Evolutionary conservation across 2,113 vertebrate species (phyloP).

Genomic region (Apteryx owenii): DNA sequence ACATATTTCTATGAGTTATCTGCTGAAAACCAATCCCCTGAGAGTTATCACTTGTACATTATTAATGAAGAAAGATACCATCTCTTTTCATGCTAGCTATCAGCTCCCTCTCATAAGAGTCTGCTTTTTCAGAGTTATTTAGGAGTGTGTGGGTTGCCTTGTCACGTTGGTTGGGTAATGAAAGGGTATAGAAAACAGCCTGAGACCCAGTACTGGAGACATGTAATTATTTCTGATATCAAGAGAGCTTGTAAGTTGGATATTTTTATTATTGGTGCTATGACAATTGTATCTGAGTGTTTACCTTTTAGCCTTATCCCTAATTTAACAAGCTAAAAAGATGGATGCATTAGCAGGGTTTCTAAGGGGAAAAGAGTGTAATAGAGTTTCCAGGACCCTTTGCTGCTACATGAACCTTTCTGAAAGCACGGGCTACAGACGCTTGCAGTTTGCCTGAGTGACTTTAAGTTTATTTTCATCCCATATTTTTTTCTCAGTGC

Average conservation of each 20-base stretch:
- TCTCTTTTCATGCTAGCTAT: neutral
- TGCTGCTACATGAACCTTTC: neutral
- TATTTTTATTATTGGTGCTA: neutral
- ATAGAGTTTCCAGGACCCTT: neutral
- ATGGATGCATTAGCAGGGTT: neutral
- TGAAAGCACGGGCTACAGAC: neutral
- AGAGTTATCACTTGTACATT: neutral
- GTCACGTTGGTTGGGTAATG: slow-evolving; percentile 32
- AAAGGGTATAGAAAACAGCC: slow-evolving; percentile 51
- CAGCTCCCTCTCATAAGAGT: neutral
- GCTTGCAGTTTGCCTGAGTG: neutral
- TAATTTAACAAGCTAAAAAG: neutral
- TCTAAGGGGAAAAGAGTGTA: neutral
- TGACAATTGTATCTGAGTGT: neutral
- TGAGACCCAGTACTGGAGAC: slow-evolving; percentile 4
- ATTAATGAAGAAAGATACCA: neutral
- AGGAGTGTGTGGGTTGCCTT: slow-evolving; percentile 17
- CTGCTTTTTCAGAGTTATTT: neutral
- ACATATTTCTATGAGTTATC: neutral
- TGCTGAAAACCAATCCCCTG: neutral
- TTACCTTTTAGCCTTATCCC: neutral
- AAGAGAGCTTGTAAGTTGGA: neutral
- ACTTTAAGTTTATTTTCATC: neutral
- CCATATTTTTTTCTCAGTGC: neutral
- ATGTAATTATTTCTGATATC: slow-evolving; percentile 55